These are phyloP conservation scores for Gallinago paraguaiae DNA, from an alignment of 2,113 vertebrate genomes.

Conservation along the genomic window DNA sequence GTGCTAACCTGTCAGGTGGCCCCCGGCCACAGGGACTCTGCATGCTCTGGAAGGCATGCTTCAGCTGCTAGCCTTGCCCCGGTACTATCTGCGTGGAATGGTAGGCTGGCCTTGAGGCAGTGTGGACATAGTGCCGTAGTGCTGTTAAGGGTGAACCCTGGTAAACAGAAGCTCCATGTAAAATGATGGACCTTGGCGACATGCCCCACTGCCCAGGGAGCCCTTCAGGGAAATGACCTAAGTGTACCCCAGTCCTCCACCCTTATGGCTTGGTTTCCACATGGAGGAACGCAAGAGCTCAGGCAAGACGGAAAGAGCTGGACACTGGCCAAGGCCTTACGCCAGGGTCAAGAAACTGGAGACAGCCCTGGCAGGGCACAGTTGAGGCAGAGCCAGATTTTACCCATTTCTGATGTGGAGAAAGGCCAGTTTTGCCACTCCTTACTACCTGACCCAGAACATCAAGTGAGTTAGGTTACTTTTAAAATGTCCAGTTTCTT, in stretches of 20 bases:
- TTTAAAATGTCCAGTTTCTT: not conserved
- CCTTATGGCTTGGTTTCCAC: not conserved
- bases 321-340: not conserved
- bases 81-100: not conserved
- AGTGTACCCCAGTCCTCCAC: conserved; percentile 4
- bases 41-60: not conserved
- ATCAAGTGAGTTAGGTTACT: not conserved
- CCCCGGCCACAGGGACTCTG: not conserved
- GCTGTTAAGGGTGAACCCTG: not conserved
- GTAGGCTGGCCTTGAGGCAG: not conserved
- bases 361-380: not conserved
- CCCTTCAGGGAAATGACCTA: not conserved
- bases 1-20: not conserved
- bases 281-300: not conserved
- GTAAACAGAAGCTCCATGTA: not conserved
- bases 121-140: not conserved
- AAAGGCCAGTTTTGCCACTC: not conserved
- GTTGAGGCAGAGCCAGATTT: not conserved
- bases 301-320: not conserved
- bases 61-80: not conserved
- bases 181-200: not conserved
- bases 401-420: not conserved
- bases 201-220: not conserved
- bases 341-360: not conserved
- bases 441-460: not conserved